Base-by-base conservation (phyloP, 2,888 invertebrate genomes). In the Reticulitermes lucifugus region DNA sequence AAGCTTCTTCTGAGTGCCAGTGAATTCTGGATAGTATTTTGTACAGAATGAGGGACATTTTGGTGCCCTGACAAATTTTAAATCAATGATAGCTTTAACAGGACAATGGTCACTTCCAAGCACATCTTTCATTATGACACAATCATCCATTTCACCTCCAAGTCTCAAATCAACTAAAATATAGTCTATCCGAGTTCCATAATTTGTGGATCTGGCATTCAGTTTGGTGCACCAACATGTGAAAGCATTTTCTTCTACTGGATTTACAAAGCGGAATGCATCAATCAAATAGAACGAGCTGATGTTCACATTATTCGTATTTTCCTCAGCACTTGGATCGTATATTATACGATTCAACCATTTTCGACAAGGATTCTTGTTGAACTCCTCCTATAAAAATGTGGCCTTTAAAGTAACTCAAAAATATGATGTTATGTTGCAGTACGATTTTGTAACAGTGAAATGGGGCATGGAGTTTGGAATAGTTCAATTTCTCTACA, bases 81-180 rank as follows among this genome's bases (percentile, higher is more conserved):
- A 86, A n/a, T 90, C 87, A n/a, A 90, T 87, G 14, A 84, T 59
- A 5, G 90, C 89, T 60, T 87, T 88, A 0, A 92, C 91, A 0
- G 92, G 92, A 87, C 92, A 92, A 86, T 92, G 92, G 88, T 92
- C 92, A 59, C 92, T 92, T 0, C 92, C 92, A 84, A 88, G 70
- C 51, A 90, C 87, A 29, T 90, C 89, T 41, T 88, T 85, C 25
- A 89, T 80, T 59, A 90, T 88, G 65, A 89, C 85, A 85, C 90
- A 90, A 82, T 89, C 89, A 6, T 80, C 85, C 25, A 90, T 83
- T 79, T 88, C 87, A 25, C 87, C 86, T 0, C 87, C 86, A 2
- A 91, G 87, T 22, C 88, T 87, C 41, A 86, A 85, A 87, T 91
- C 90, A 9, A 89, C 88, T 43, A 92, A 87, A 46, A 93, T 91